Conservation (phyloP, 2,113 vertebrate species). For the Casuarius casuarius region DNA sequence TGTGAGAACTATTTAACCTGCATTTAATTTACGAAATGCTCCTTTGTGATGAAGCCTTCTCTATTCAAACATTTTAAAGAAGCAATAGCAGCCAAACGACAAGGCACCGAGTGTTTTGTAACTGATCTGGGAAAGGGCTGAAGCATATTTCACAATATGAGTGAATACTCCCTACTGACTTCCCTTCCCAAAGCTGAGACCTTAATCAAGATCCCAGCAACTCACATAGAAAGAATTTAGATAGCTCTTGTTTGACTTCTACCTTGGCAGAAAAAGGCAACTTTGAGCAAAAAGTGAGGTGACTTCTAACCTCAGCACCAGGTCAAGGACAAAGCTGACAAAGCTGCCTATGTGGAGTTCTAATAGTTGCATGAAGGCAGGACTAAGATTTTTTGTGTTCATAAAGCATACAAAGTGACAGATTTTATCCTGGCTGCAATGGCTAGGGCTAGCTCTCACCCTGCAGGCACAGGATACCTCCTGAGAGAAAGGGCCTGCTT, state of each 20-base stretch:
- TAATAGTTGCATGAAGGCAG: not conserved
- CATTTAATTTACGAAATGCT: not conserved
- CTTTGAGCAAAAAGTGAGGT: not conserved
- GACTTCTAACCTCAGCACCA: not conserved
- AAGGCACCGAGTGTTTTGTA: not conserved
- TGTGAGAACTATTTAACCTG: not conserved
- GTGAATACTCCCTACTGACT: not conserved
- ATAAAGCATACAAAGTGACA: not conserved
- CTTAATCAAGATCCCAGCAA: not conserved
- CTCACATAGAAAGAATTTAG: not conserved
- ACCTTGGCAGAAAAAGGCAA: not conserved
- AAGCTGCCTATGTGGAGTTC: not conserved
- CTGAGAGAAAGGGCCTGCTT: not conserved
- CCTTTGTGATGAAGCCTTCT: not conserved
- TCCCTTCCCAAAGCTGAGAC: not conserved
- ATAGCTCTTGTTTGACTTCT: not conserved
- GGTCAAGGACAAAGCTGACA: not conserved
- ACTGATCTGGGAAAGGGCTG: not conserved
- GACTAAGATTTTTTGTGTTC: not conserved
- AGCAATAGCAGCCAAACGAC: not conserved
- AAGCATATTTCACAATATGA: not conserved
- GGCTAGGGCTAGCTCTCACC: not conserved
- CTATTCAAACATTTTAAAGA: not conserved
- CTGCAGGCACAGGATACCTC: not conserved
- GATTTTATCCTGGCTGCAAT: not conserved